Base-by-base conservation (phyloP, 2,113 vertebrate species). In the Nyctibius bracteatus region DNA sequence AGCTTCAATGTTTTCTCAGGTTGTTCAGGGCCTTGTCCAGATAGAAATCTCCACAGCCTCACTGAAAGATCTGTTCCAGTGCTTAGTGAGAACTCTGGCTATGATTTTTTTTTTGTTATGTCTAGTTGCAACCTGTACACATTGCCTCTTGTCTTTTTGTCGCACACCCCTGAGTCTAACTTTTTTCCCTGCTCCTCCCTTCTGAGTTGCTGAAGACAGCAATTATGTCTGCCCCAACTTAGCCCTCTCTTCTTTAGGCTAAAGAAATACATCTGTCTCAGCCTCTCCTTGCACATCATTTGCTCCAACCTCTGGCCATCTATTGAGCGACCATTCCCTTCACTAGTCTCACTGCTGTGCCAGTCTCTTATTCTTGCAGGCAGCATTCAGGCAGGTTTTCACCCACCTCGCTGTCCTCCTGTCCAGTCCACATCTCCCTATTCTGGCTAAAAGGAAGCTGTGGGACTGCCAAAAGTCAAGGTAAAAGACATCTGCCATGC, bases 21-120 rank as follows among this genome's bases (percentile, higher is more conserved):
- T 49, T 78, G 55, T 30, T 63, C 21, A 51, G 33, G 44, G 25
- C 5, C 15, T 75, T 57, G 12, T 31, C 12, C 24, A 74, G 37
- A 47, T 1, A 52, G 44, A 90, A 73, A 74, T n/a, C 10, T 73
- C 51, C 4, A 61, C 31, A 70, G 8, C 10, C 10, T 52, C 6
- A 3, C 30, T 35, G 14, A 83, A 16, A 73, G 57, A 43, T 2
- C 24, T 62, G 8, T 44, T 73, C 5, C 37, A 57, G 18, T 12
- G 14, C 12, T 47, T 54, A 49, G 24, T 0, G 0, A 23, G n/a
- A 78, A 13, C 23, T 28, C 24, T n/a, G 44, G 23, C 20, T 47
- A 46, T 61, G 67, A 46, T 0, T 12, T 71, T 54, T 39, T 79
- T 88, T 55, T 22, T 30, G 27, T 57, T 81, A 27, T 52, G 19